phyloP scores from a whole-genome alignment of 2,888 invertebrate genomes.

The Cheilosia soror region DNA sequence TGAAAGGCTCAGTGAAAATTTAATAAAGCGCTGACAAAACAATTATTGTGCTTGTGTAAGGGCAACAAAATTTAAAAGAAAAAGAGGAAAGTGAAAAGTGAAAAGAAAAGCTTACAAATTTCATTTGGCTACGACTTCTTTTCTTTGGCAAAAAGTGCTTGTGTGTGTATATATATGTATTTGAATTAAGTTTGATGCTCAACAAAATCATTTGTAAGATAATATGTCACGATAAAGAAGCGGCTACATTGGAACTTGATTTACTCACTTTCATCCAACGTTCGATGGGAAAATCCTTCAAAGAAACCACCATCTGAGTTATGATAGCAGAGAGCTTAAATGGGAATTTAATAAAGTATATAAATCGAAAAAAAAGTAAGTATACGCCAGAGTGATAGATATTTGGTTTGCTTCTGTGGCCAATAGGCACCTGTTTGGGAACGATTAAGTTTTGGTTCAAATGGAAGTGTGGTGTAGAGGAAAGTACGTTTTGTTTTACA shows the following conservation, averaged over 20 bases:
- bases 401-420: background rate
- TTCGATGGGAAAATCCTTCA: constrained; percentile 6
- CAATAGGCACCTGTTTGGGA: constrained; percentile 17
- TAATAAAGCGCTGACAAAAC: constrained; percentile 51
- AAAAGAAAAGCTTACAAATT: constrained; percentile 46
- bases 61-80: constrained; percentile 1
- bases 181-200: constrained; percentile 13
- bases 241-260: constrained; percentile 51
- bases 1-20: constrained; percentile 50
- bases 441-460: constrained; percentile 14
- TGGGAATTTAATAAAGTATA: constrained; percentile 48
- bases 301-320: constrained; percentile 43
- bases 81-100: constrained; percentile 12
- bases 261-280: constrained; percentile 21
- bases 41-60: constrained; percentile 53
- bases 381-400: constrained; percentile 52
- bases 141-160: constrained; percentile 30
- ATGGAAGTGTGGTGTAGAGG: background rate
- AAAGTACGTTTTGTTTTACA: background rate
- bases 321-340: constrained; percentile 58
- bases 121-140: constrained; percentile 26
- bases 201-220: constrained; percentile 35
- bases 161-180: constrained; percentile 17
- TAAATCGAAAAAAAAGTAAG: constrained; percentile 65
- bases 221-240: constrained; percentile 48